Base-by-base conservation (phyloP, 1,140 invertebrate genomes). In the Ceratina australensis region DNA sequence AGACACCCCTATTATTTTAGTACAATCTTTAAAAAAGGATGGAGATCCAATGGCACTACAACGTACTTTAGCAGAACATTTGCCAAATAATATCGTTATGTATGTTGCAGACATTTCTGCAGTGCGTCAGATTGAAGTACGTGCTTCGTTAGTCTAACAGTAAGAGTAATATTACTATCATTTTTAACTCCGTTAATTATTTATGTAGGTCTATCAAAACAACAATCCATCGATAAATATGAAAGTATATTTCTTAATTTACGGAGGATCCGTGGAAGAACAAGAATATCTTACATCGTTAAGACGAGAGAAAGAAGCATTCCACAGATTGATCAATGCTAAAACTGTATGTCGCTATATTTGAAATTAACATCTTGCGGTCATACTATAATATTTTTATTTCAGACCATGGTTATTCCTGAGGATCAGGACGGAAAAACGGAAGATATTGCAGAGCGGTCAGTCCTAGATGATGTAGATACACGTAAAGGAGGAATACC, bases 261-360 rank as follows among this genome's bases (percentile, higher is more conserved):
- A 98, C 89, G 95, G 95, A 15, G 96, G 96, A 28, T 98, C 98
- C 22, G 96, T 98, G 0, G 98, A 99, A 93, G 98, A 99, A 91
- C 98, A 99, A 93, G 95, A 96, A 3, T 99, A 99, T 91, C 92
- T 99, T 18, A 99, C 97, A 2, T 95, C 96, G 7, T 93, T 99
- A 60, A 93, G 97, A 75, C 94, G 95, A 79, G 98, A 99, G 91
- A 99, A 99, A 91, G 95, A 97, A 88, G 97, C 98, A 0, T 99
- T 99, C 93, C 98, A 99, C 90, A 93, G 94, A 82, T 93, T 99
- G 5, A 99, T 98, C 81, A 94, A 96, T 89, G 95, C 97, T 26
- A 99, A 99, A 94, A 95, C 96, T 87, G 97, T 98, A 94, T 67
- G 20, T 28, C 22, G 61, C 42, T 68, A 22, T 59, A 60, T 67